Conservation (phyloP, 2,797 vertebrate species). For the Oryzias sinensis region DNA sequence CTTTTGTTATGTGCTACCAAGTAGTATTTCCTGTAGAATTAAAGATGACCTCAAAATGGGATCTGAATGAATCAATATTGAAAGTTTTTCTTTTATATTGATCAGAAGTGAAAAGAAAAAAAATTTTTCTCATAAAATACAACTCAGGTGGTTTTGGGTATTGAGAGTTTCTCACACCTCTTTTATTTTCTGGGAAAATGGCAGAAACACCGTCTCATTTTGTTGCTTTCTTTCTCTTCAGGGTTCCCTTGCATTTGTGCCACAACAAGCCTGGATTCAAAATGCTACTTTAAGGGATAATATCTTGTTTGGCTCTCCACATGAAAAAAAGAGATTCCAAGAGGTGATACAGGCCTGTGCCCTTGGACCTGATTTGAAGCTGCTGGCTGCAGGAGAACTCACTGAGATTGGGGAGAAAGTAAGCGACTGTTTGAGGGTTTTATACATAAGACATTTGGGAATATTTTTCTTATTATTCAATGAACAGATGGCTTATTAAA, state of each 20-base stretch:
- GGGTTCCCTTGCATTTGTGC: constrained; percentile 92
- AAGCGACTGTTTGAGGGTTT: constrained; percentile 3
- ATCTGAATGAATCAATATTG: too few relatives aligned
- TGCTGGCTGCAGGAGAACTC: constrained; percentile 84
- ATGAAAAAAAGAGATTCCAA: constrained; percentile 80
- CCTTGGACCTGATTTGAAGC: constrained; percentile 86
- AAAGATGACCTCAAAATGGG: too few relatives aligned
- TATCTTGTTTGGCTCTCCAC: constrained; percentile 86
- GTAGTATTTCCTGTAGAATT: too few relatives aligned
- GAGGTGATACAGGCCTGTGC: constrained; percentile 88
- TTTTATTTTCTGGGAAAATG: neutral
- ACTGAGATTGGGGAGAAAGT: constrained; percentile 98
- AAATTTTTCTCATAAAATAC: neutral
- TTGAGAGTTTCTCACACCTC: neutral
- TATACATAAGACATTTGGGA: neutral
- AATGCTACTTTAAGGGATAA: constrained; percentile 92
- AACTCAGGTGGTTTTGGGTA: neutral
- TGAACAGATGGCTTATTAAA: neutral
- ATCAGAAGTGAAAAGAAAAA: too few relatives aligned
- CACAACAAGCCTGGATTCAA: constrained; percentile 98
- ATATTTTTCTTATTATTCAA: neutral
- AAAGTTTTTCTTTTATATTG: too few relatives aligned
- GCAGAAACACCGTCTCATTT: neutral
- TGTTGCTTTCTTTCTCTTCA: constrained; percentile 47
- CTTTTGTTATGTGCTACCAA: too few relatives aligned